phyloP scores from a whole-genome alignment of 2,797 vertebrate genomes.

The Pangasius sanitwongsei region DNA sequence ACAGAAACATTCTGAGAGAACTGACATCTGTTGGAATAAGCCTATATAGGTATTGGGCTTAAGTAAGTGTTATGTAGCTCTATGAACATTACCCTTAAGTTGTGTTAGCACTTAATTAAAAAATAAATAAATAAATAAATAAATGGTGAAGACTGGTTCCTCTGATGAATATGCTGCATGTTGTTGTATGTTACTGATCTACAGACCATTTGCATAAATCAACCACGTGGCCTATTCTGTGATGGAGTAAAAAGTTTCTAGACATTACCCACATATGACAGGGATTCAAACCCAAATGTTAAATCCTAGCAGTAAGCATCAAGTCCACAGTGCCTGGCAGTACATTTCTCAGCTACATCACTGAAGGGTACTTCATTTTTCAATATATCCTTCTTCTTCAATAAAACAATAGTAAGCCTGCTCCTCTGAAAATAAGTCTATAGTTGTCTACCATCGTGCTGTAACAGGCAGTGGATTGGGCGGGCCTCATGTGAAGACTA shows the following conservation, averaged over 20 bases:
- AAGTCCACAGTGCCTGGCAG: neutral
- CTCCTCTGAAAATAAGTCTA: neutral
- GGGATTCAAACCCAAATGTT: neutral
- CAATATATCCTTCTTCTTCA: neutral
- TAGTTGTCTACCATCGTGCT: conserved; percentile 23
- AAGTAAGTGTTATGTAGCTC: neutral
- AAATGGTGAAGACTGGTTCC: neutral
- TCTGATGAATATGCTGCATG: neutral
- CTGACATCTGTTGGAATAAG: neutral
- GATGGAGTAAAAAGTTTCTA: neutral
- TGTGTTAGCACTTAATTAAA: neutral
- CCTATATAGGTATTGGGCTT: neutral
- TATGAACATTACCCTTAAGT: neutral
- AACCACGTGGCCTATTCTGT: neutral
- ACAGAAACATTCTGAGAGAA: neutral
- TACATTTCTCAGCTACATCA: neutral
- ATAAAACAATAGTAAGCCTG: neutral
- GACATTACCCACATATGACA: neutral
- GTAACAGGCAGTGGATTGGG: neutral
- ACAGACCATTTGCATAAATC: conserved; percentile 5
- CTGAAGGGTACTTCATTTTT: neutral
- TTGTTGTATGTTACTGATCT: neutral
- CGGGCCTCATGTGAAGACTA: neutral
- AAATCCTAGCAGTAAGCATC: neutral
- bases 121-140: neutral